These are phyloP conservation scores for Dipodomys stephensi DNA, from an alignment of 2,113 vertebrate genomes.

Conservation along the genomic window DNA sequence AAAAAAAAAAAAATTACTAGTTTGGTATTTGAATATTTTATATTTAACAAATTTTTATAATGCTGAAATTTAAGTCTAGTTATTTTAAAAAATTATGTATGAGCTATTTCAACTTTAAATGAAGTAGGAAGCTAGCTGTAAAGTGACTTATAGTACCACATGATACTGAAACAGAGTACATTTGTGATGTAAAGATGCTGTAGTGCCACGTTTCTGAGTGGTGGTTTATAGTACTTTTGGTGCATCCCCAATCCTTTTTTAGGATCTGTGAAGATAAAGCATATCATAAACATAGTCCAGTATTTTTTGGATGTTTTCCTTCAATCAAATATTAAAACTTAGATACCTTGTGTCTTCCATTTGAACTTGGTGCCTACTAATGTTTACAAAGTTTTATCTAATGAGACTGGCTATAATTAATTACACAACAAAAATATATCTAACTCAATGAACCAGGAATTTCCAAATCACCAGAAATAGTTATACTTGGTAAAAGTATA, in stretches of 20 bases:
- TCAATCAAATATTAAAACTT: neutral
- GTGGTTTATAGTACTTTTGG: neutral
- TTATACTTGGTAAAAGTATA: neutral
- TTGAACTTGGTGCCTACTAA: neutral
- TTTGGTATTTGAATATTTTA: slow-evolving; percentile 19
- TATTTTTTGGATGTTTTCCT: neutral
- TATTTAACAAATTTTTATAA: neutral
- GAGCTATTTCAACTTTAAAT: too few relatives aligned
- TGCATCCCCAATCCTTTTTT: neutral
- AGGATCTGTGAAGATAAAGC: neutral
- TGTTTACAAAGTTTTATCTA: neutral
- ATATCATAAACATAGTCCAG: neutral
- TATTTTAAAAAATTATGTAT: neutral
- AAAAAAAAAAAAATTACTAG: too few relatives aligned
- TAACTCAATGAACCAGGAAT: neutral
- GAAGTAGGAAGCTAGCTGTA: too few relatives aligned
- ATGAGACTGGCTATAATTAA: neutral
- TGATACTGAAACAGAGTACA: neutral
- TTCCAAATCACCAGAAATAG: neutral
- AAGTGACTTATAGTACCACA: too few relatives aligned
- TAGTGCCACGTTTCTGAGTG: neutral
- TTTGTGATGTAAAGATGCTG: neutral
- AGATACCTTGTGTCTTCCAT: neutral
- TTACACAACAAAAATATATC: neutral
- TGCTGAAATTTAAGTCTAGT: too few relatives aligned